Evolutionary conservation across 2,113 vertebrate genomes (phyloP).

Genomic region (Vombatus ursinus): DNA sequence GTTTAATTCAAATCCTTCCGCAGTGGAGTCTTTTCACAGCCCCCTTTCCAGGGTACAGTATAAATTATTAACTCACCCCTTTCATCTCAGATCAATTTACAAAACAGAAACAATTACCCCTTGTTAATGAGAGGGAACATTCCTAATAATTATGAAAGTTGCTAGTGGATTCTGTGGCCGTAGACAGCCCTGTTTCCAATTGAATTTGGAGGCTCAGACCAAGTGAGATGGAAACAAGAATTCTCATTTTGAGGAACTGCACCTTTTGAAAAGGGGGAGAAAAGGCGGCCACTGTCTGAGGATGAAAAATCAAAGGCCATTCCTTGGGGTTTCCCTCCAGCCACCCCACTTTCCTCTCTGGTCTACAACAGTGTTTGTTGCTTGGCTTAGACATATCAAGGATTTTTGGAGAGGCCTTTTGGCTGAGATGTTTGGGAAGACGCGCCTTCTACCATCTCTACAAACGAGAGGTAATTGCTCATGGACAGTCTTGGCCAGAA

Average conservation of each 20-base stretch:
- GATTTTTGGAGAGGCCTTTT: not conserved
- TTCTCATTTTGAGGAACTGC: constrained; percentile 53
- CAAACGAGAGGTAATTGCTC: constrained; percentile 59
- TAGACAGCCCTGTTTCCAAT: constrained; percentile 78
- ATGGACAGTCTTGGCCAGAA: constrained; percentile 57
- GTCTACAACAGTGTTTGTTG: not conserved
- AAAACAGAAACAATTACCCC: constrained; percentile 89
- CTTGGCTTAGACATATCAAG: constrained; percentile 47
- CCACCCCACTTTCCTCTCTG: not conserved
- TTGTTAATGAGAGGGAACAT: constrained; percentile 84
- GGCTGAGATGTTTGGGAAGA: constrained; percentile 45
- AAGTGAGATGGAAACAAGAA: constrained; percentile 64
- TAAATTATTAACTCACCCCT: constrained; percentile 88
- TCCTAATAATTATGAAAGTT: constrained; percentile 85
- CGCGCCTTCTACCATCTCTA: constrained; percentile 47
- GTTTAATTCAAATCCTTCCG: constrained; percentile 92
- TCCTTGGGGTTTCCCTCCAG: not conserved
- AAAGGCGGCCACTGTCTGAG: constrained; percentile 33
- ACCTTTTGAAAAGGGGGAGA: constrained; percentile 25
- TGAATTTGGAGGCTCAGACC: constrained; percentile 71
- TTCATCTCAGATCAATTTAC: constrained; percentile 88
- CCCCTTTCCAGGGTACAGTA: constrained; percentile 90
- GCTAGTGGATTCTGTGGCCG: constrained; percentile 78
- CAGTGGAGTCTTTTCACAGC: constrained; percentile 86
- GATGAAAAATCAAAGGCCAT: constrained; percentile 2